These are phyloP conservation scores for Heptranchias perlo DNA, from an alignment of 2,113 vertebrate species.

Conservation along the genomic window DNA sequence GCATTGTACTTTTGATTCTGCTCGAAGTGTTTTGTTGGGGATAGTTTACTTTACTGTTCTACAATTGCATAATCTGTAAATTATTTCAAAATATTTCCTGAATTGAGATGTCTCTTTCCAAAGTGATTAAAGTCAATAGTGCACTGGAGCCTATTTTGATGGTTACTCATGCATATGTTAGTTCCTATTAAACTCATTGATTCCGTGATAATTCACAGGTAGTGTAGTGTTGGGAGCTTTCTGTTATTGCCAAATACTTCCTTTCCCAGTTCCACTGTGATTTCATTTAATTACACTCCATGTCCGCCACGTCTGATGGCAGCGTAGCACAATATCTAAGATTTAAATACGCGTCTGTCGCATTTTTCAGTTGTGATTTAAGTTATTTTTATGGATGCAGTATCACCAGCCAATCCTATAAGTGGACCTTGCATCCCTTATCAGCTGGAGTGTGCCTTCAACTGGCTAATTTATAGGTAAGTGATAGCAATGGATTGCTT, in stretches of 20 bases:
- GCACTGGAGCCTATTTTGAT: background rate
- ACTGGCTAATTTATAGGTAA: background rate
- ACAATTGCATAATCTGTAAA: background rate
- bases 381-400: background rate
- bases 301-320: background rate
- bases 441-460: background rate
- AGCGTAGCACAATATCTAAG: background rate
- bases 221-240: background rate
- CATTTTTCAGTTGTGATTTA: background rate
- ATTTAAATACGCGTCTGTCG: background rate
- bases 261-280: background rate
- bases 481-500: background rate
- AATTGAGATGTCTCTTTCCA: background rate
- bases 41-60: background rate
- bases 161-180: background rate
- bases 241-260: background rate
- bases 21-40: background rate
- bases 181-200: background rate
- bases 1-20: background rate
- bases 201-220: background rate
- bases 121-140: background rate
- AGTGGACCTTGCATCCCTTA: background rate
- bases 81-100: slow-evolving; percentile 16
- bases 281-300: background rate
- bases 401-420: background rate